Percentiles rank a stretch among this genome's conserved stretches.
Conservation (phyloP, 2,888 invertebrate genomes). For the Emmelina monodactyla region DNA sequence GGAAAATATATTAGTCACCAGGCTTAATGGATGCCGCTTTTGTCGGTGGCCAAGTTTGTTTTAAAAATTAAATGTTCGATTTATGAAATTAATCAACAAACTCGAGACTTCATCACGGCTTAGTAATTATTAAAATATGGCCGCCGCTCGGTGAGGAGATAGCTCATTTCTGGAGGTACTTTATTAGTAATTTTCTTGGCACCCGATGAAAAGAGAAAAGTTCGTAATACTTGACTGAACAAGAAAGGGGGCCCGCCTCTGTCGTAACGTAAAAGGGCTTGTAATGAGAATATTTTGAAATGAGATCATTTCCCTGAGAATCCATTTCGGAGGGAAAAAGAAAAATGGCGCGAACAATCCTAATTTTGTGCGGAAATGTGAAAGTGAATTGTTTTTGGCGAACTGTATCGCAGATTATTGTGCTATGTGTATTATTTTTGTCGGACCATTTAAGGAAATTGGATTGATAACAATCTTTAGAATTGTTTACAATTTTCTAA, state of each 20-base stretch:
- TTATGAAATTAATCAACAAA: background rate
- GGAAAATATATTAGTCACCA: constrained; percentile 17
- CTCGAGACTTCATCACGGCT: background rate
- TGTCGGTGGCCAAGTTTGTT: too few relatives aligned
- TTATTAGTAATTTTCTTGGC: constrained; percentile 47
- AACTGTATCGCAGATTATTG: constrained; percentile 14
- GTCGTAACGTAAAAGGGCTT: constrained; percentile 46
- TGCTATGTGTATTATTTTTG: too few relatives aligned
- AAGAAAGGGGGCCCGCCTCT: constrained; percentile 35
- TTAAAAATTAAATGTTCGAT: too few relatives aligned
- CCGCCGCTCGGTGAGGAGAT: constrained; percentile 30
- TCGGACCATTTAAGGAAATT: too few relatives aligned
- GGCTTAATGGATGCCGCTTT: too few relatives aligned
- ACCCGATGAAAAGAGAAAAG: constrained; percentile 36
- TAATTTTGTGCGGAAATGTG: constrained; percentile 24
- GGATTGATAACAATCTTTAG: too few relatives aligned
- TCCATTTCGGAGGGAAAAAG: constrained; percentile 26
- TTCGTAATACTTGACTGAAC: constrained; percentile 39
- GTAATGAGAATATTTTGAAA: constrained; percentile 52
- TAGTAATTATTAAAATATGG: constrained; percentile 38
- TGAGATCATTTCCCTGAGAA: constrained; percentile 30
- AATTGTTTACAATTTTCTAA: too few relatives aligned
- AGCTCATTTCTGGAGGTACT: constrained; percentile 44
- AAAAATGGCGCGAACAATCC: constrained; percentile 29
- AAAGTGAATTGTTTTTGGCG: constrained; percentile 7